Base-by-base conservation (phyloP, 2,888 invertebrate genomes). In the Pinctada fucata region DNA sequence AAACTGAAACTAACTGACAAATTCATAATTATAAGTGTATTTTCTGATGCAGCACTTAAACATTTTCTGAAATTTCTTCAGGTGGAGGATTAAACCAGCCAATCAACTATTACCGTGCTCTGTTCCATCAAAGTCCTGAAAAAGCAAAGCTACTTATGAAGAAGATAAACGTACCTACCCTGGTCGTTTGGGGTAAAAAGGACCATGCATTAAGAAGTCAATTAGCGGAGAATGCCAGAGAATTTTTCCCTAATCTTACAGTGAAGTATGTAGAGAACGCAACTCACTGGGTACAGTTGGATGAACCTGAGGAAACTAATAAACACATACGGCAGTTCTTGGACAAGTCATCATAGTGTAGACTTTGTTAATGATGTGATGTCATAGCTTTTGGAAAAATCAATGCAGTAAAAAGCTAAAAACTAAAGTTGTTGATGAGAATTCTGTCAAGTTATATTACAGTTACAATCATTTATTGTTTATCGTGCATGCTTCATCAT, bases 231-330 rank as follows among this genome's bases (percentile, higher is more conserved):
- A 70, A 83, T 4, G 82, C 84, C 1, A 67, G 49, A 6, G 75
- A 83, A 8, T 95, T 95, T 89, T 94, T 94, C 83, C 94, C 96
- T 31, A 94, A 95, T 1, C 94, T 94, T 84, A 95, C 95, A 31
- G 94, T 95, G 0, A 95, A 95, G 84, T 95, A 94, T 87, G 94
- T 95, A 78, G 94, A 95, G 63, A 94, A 93, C 92, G 94, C 95
- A 3, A 95, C 95, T 47, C 96, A 96, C 92, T 96, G 95, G 93
- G 95, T 96, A 0, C 96, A 96, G 87, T 95, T 96, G 91, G 96
- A 96, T 91, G 93, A 94, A 80, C 95, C 96, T 0, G 93, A 94
- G 6, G 90, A 93, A 79, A 95, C 95, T 79, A 96, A 96, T 90
- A 93, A 93, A 84, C 92, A 94, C 72, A 93, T 96, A 65, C 90